These are phyloP conservation scores for Notodromas monacha DNA, from an alignment of 2,888 invertebrate species.

Conservation along the genomic window DNA sequence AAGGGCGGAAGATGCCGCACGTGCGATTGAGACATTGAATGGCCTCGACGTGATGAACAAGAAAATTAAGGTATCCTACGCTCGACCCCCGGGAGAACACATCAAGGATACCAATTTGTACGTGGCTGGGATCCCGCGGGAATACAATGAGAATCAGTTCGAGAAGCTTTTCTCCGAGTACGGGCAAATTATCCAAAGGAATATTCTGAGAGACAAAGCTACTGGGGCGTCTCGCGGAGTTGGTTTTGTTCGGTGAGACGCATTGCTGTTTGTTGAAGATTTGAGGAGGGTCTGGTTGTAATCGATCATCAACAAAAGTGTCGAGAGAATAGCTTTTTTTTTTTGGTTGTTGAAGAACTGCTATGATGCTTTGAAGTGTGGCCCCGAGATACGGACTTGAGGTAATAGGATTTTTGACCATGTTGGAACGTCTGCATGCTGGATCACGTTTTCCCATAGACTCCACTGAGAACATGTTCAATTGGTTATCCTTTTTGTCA, in stretches of 20 bases:
- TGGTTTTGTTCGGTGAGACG: slow-evolving; percentile 61
- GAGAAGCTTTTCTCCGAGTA: slow-evolving; percentile 54
- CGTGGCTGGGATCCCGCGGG: slow-evolving; percentile 50
- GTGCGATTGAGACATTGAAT: slow-evolving; percentile 55
- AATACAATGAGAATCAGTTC: slow-evolving; percentile 34
- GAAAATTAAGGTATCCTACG: slow-evolving; percentile 67
- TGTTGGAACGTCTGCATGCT: too few relatives aligned
- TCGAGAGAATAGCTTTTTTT: too few relatives aligned
- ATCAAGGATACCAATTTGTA: slow-evolving; percentile 80
- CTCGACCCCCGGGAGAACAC: slow-evolving; percentile 59
- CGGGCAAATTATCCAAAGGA: slow-evolving; percentile 67
- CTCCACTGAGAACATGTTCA: too few relatives aligned
- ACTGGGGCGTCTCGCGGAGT: slow-evolving; percentile 61
- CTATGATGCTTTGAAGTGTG: too few relatives aligned
- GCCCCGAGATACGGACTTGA: too few relatives aligned
- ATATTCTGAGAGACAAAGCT: slow-evolving; percentile 54
- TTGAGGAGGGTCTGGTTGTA: too few relatives aligned
- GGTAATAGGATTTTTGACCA: too few relatives aligned
- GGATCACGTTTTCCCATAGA: too few relatives aligned
- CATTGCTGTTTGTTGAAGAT: too few relatives aligned
- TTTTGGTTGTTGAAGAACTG: too few relatives aligned
- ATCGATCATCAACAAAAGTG: too few relatives aligned
- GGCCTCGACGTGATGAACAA: slow-evolving; percentile 65
- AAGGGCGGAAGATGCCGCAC: slow-evolving; percentile 44
- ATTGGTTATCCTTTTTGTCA: too few relatives aligned